Conservation (phyloP, 2,888 invertebrate species). For the Cosmorhoe ocellata region DNA sequence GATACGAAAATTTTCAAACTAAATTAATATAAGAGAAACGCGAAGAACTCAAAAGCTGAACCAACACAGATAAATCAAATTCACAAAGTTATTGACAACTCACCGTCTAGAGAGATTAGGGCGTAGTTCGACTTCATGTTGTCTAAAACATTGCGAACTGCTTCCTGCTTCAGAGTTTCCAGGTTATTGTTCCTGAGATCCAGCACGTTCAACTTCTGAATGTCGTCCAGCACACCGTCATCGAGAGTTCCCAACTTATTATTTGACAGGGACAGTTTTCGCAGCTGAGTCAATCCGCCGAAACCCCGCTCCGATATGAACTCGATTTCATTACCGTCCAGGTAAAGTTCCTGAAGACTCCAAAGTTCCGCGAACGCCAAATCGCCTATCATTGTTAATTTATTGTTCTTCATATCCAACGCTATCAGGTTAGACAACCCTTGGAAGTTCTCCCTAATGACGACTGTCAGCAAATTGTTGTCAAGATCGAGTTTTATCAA, state of each 20-base stretch:
- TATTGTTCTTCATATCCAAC: conserved; percentile 89
- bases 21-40: conserved; percentile 24
- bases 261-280: conserved; percentile 87
- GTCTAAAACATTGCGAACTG: conserved; percentile 87
- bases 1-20: conserved; percentile 23
- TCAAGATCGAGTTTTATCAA: conserved; percentile 91
- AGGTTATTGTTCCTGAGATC: conserved; percentile 90
- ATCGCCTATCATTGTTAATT: conserved; percentile 90
- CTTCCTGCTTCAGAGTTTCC: conserved; percentile 88
- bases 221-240: conserved; percentile 87
- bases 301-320: conserved; percentile 90
- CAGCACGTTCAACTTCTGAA: conserved; percentile 87
- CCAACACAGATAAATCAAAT: conserved; percentile 44
- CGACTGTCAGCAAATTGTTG: conserved; percentile 87
- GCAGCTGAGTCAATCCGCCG: conserved; percentile 87
- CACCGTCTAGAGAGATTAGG: conserved; percentile 89
- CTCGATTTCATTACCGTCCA: conserved; percentile 88
- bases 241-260: conserved; percentile 88
- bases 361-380: conserved; percentile 91
- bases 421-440: conserved; percentile 88
- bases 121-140: conserved; percentile 87
- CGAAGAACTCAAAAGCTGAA: conserved; percentile 35
- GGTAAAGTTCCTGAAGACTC: conserved; percentile 86
- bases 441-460: conserved; percentile 89
- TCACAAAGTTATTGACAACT: conserved; percentile 66